Conservation (phyloP, 1,140 invertebrate genomes). For the Eumeta japonica region DNA sequence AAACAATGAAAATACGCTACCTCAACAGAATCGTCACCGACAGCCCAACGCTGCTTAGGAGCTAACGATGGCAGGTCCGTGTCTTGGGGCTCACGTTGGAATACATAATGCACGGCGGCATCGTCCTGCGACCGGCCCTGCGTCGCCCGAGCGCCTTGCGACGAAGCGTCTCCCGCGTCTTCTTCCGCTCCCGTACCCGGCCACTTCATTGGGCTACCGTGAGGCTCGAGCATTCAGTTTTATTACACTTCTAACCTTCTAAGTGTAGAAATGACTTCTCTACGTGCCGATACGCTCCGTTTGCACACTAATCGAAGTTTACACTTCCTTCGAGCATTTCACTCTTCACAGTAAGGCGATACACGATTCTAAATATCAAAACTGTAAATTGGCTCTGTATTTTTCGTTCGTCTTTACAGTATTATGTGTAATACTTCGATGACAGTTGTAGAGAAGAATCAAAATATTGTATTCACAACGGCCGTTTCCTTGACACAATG, state of each 20-base stretch:
- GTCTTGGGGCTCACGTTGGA: constrained; percentile 76
- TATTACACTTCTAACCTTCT: constrained; percentile 31
- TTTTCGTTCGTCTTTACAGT: no score
- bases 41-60: constrained; percentile 73
- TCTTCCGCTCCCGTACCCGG: constrained; percentile 52
- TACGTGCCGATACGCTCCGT: not conserved
- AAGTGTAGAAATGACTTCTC: not conserved
- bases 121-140: constrained; percentile 73
- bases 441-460: constrained; percentile 48
- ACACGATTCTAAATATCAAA: no score
- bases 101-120: constrained; percentile 84
- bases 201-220: constrained; percentile 60
- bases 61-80: constrained; percentile 70
- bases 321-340: not conserved
- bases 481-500: constrained; percentile 36
- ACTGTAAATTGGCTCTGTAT: no score
- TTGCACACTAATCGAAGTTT: not conserved
- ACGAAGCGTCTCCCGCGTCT: constrained; percentile 48
- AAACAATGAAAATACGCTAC: constrained; percentile 57
- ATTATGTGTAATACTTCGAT: no score
- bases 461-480: constrained; percentile 48
- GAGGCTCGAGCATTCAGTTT: constrained; percentile 58
- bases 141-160: constrained; percentile 40
- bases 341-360: not conserved
- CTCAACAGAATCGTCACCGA: constrained; percentile 77